Evolutionary conservation across 2,113 vertebrate species (phyloP).

Genomic region (Toxotes chatareus): DNA sequence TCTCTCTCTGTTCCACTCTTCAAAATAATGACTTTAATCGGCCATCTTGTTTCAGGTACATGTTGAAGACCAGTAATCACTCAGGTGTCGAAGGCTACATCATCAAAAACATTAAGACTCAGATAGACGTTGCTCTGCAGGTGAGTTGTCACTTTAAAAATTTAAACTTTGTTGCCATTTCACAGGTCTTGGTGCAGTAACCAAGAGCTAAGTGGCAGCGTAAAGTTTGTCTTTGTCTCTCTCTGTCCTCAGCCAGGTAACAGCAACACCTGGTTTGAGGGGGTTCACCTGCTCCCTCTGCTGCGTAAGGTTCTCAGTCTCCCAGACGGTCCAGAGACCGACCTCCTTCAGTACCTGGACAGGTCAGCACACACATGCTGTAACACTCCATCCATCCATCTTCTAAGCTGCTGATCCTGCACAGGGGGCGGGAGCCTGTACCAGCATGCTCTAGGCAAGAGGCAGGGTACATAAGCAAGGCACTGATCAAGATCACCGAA

Average conservation of each 20-base stretch:
- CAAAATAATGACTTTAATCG: neutral
- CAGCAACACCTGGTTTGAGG: constrained; percentile 89
- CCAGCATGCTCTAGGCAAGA: constrained; percentile 2
- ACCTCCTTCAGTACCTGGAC: constrained; percentile 94
- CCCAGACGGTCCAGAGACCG: constrained; percentile 94
- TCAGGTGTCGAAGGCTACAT: constrained; percentile 94
- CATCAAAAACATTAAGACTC: constrained; percentile 95
- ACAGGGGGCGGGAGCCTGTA: neutral
- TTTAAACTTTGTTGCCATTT: neutral
- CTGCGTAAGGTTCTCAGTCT: constrained; percentile 89
- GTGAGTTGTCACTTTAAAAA: constrained; percentile 5
- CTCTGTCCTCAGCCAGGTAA: constrained; percentile 75
- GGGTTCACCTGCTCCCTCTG: constrained; percentile 89
- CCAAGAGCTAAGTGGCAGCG: neutral
- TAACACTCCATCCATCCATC: neutral
- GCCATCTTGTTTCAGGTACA: constrained; percentile 66
- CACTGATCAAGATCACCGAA: no score
- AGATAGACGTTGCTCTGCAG: constrained; percentile 87
- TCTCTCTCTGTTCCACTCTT: neutral
- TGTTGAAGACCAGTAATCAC: constrained; percentile 92
- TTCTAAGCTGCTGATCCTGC: neutral
- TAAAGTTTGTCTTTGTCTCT: neutral
- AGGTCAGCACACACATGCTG: constrained; percentile 81
- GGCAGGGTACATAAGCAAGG: neutral
- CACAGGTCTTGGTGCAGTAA: neutral